Base-by-base conservation (phyloP, 2,113 vertebrate genomes). In the Psilopsiagon aymara region DNA sequence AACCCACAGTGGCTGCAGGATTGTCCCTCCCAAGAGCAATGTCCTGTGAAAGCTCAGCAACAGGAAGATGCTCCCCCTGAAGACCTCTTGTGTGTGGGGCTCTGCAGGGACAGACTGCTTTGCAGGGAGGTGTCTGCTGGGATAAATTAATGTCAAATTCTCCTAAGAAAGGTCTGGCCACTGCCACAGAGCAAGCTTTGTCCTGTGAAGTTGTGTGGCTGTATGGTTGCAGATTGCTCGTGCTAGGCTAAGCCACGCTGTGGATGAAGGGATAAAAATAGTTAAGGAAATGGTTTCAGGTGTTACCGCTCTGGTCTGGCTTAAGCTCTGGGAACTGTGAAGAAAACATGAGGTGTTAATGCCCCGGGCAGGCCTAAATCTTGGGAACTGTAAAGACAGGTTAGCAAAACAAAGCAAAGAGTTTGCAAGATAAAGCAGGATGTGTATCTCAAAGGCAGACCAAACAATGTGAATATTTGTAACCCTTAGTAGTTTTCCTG, bases 81-180 rank as follows among this genome's bases (percentile, higher is more conserved):
- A 57, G 41, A 47, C 27, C n/a, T 29, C 39, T 9, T 21, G 12
- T 39, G 29, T 1, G 2, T 0, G 0, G 5, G 78, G 24, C 63
- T 88, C 39, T 4, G 4, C 24, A 31, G 62, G 17, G 63, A 74
- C 43, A n/a, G 0, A 0, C 19, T 18, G 71, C 59, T 66, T 62
- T 66, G 25, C 63, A 68, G 57, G 37, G 15, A 17, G 13, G 31
- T 63, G 59, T 28, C 43, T 4, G 1, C 43, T 8, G 63, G 57
- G 39, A 7, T 55, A 47, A 79, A 35, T 23, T 31, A 3, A 8
- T 16, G 16, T 43, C 47, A 88, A 62, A 41, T 39, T 35, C 7
- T 60, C 24, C 29, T 7, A 19, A 31, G 35, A 57, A 39, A 44
- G 7, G 7, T 73, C 47, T 73, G 53, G 59, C 31, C n/a, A 1